Conservation (phyloP, 1,140 invertebrate genomes). For the Galendromus occidentalis region DNA sequence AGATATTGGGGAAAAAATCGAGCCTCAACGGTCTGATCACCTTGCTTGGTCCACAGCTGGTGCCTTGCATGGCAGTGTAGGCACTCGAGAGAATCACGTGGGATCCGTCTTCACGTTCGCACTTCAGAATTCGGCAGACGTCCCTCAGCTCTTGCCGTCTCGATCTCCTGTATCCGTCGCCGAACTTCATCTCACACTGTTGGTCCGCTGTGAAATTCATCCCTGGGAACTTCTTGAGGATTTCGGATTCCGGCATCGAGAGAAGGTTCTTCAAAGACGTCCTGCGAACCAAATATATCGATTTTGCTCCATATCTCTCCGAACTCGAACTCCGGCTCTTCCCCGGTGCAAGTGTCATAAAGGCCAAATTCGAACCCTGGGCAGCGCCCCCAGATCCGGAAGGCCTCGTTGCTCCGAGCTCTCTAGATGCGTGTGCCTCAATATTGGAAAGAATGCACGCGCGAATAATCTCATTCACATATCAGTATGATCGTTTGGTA, state of each 20-base stretch:
- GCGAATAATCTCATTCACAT: too few species aligned
- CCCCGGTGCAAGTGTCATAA: too few species aligned
- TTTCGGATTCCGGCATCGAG: neutral
- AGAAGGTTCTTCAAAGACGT: neutral
- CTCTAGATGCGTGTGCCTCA: too few species aligned
- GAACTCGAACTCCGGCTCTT: too few species aligned
- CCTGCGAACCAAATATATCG: too few species aligned
- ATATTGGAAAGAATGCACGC: too few species aligned
- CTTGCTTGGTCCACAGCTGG: neutral
- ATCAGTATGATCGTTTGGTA: too few species aligned
- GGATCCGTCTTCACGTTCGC: neutral
- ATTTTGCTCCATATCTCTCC: too few species aligned
- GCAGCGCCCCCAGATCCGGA: too few species aligned
- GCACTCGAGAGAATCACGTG: neutral
- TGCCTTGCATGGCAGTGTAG: neutral
- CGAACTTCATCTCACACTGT: constrained; percentile 5
- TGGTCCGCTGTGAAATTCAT: neutral
- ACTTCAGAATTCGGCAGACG: neutral
- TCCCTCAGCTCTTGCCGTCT: neutral
- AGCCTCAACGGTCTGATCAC: neutral
- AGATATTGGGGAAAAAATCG: neutral
- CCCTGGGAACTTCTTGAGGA: neutral
- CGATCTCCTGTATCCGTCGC: neutral
- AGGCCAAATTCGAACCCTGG: too few species aligned
- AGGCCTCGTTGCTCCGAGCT: too few species aligned